Conservation (phyloP, 2,797 vertebrate species). For the Helicolenus hilgendorfi region DNA sequence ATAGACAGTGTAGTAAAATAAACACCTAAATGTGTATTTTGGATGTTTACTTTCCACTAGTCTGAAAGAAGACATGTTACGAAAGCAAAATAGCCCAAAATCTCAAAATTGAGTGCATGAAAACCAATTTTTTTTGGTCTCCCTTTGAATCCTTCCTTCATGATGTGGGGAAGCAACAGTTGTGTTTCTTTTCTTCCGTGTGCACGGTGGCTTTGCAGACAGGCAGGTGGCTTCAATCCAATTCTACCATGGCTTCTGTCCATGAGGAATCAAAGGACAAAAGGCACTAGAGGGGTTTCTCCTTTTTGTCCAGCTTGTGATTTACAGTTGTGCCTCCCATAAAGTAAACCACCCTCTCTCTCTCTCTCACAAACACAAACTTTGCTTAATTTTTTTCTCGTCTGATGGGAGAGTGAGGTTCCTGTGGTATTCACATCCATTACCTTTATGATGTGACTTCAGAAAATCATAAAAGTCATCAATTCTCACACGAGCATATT, state of each 20-base stretch:
- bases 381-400: not conserved
- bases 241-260: conserved; percentile 35
- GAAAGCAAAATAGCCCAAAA: not conserved
- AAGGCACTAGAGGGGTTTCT: conserved; percentile 51
- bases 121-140: not conserved
- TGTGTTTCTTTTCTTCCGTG: not conserved
- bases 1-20: no score
- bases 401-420: not conserved
- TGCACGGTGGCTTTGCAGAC: conserved; percentile 24
- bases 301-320: conserved; percentile 54
- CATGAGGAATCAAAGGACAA: conserved; percentile 64
- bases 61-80: not conserved
- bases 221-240: conserved; percentile 77
- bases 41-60: no score
- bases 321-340: conserved; percentile 60
- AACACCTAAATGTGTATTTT: no score
- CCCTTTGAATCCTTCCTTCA: conserved; percentile 1
- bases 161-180: conserved; percentile 6
- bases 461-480: not conserved
- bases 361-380: not conserved
- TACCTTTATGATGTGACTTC: not conserved
- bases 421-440: not conserved
- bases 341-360: conserved; percentile 27
- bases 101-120: not conserved
- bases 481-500: not conserved